Evolutionary conservation across 2,113 vertebrate species (phyloP).

Genomic region (Philantomba maxwellii): DNA sequence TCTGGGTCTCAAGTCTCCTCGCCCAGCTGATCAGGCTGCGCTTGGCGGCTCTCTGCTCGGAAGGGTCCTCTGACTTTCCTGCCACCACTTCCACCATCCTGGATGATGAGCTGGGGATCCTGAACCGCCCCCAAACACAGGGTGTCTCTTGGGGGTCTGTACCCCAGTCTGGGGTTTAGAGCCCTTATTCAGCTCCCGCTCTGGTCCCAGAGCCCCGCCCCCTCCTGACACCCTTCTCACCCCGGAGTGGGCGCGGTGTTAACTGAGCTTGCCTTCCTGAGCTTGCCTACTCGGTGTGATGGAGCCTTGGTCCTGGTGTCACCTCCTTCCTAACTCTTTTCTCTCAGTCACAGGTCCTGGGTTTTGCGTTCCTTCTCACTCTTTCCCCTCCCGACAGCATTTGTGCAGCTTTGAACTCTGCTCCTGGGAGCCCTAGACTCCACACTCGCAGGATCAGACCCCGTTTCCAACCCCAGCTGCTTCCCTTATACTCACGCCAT

Average conservation of each 20-base stretch:
- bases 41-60: background rate
- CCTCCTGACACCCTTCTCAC: background rate
- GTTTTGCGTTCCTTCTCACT: background rate
- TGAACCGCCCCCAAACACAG: background rate
- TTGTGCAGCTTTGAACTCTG: background rate
- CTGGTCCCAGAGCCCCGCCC: conserved; percentile 2
- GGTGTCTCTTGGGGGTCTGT: background rate
- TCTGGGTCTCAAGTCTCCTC: background rate
- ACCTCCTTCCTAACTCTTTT: background rate
- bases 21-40: background rate
- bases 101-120: background rate
- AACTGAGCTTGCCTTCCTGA: background rate
- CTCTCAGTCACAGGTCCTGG: background rate
- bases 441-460: background rate
- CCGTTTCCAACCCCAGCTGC: background rate
- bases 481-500: rapidly evolving
- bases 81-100: background rate
- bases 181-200: background rate
- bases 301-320: background rate
- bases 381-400: background rate
- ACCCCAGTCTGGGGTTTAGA: background rate
- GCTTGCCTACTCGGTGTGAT: background rate
- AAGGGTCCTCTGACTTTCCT: background rate
- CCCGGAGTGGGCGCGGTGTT: background rate
- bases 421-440: background rate